phyloP scores from a whole-genome alignment of 2,797 vertebrate genomes.

The Acomys russatus region DNA sequence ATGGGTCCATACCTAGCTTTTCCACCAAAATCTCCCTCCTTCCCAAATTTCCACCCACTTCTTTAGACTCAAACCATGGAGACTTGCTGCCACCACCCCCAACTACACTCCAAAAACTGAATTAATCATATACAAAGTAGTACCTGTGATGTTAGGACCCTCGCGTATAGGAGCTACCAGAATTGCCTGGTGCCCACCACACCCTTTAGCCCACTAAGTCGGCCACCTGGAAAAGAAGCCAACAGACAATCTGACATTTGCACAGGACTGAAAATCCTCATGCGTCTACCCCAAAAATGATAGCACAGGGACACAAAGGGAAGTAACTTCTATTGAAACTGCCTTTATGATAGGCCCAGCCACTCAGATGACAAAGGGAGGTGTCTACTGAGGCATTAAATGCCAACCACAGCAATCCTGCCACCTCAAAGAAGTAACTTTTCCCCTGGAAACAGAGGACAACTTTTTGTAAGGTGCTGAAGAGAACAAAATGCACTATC shows the following conservation, averaged over 20 bases:
- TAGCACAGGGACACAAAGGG: background rate
- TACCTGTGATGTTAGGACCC: background rate
- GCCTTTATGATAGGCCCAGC: background rate
- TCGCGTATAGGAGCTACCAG: background rate
- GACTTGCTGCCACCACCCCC: background rate
- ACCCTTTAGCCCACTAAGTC: background rate
- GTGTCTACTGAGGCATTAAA: background rate
- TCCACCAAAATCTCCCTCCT: background rate
- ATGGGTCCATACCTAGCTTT: background rate
- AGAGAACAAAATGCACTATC: constrained; percentile 27
- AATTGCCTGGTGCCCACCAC: background rate
- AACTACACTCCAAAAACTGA: background rate
- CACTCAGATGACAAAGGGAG: background rate
- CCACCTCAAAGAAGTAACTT: background rate
- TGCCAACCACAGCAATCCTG: background rate
- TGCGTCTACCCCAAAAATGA: background rate
- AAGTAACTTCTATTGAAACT: background rate
- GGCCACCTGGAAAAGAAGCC: background rate
- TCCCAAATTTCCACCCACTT: background rate
- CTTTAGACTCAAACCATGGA: background rate
- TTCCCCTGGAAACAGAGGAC: background rate
- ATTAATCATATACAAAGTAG: background rate
- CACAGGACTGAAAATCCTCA: background rate
- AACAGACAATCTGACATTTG: background rate
- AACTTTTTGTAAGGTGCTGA: background rate